Conservation (phyloP, 2,888 invertebrate species). For the Thymelicus lineola region DNA sequence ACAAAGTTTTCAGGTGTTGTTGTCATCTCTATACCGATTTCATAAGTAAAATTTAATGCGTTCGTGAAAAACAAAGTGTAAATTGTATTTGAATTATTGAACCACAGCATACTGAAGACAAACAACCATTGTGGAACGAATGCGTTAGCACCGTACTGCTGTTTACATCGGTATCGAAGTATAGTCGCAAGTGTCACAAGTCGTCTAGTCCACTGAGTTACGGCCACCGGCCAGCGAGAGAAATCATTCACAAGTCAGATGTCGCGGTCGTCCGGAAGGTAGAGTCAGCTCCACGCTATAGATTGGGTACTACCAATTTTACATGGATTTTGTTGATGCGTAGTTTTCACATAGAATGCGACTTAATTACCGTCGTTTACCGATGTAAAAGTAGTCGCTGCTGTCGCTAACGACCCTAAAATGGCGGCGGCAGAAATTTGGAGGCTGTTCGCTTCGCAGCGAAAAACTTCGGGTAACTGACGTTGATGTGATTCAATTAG, state of each 20-base stretch:
- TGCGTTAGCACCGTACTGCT: background rate
- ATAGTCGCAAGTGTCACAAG: slow-evolving; percentile 8
- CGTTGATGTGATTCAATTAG: slow-evolving; percentile 64
- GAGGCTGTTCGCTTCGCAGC: slow-evolving; percentile 85
- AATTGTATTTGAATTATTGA: background rate
- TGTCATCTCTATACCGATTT: too few species aligned
- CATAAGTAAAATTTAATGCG: too few species aligned
- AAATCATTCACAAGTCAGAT: too few species aligned
- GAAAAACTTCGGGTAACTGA: slow-evolving; percentile 70
- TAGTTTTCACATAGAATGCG: background rate
- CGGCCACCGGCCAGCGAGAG: too few species aligned
- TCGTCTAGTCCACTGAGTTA: background rate
- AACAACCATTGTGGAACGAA: slow-evolving; percentile 26
- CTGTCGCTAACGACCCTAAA: slow-evolving; percentile 63
- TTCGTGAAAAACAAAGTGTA: too few species aligned
- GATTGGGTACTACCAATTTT: too few species aligned
- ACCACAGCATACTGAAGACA: background rate
- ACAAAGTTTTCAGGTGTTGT: too few species aligned
- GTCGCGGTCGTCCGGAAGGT: too few species aligned
- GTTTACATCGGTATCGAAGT: slow-evolving; percentile 2
- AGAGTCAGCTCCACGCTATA: too few species aligned
- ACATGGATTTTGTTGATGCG: too few species aligned
- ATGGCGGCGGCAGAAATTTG: slow-evolving; percentile 85
- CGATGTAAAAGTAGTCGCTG: slow-evolving; percentile 40
- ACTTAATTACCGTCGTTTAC: slow-evolving; percentile 10